These are phyloP conservation scores for Monochamus saltuarius DNA, from an alignment of 1,140 invertebrate species.

Conservation along the genomic window DNA sequence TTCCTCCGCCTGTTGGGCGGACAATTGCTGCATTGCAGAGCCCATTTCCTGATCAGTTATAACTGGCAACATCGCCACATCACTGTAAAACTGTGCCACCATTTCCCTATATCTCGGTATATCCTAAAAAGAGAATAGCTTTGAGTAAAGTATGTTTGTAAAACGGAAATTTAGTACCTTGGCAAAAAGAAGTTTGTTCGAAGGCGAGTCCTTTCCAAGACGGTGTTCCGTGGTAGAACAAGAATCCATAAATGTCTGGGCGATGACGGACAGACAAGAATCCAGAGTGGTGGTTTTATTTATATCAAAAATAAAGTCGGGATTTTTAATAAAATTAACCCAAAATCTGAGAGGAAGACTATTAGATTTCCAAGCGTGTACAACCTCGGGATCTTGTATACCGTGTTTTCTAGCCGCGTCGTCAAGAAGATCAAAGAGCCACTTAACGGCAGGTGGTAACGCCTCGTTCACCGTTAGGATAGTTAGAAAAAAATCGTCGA, in stretches of 20 bases:
- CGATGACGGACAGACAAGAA: constrained; percentile 90
- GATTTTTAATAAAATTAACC: constrained; percentile 97
- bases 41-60: constrained; percentile 92
- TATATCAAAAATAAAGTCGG: constrained; percentile 95
- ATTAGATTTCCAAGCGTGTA: constrained; percentile 96
- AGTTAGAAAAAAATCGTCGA: constrained; percentile 91
- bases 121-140: constrained; percentile 56
- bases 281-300: constrained; percentile 91
- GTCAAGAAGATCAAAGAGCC: constrained; percentile 93
- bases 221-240: constrained; percentile 87
- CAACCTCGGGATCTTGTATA: constrained; percentile 84
- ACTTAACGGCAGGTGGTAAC: constrained; percentile 90
- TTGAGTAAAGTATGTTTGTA: neutral
- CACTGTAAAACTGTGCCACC: constrained; percentile 84
- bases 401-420: constrained; percentile 82
- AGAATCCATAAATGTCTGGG: constrained; percentile 95
- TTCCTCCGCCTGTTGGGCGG: constrained; percentile 81
- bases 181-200: constrained; percentile 91
- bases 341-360: constrained; percentile 91
- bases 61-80: constrained; percentile 79
- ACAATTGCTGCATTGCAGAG: constrained; percentile 88
- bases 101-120: constrained; percentile 86
- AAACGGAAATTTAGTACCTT: constrained; percentile 59
- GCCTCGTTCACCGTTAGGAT: constrained; percentile 86
- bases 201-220: constrained; percentile 91